Evolutionary conservation across 2,797 vertebrate species (phyloP).

Genomic region (Manis crassicaudata): DNA sequence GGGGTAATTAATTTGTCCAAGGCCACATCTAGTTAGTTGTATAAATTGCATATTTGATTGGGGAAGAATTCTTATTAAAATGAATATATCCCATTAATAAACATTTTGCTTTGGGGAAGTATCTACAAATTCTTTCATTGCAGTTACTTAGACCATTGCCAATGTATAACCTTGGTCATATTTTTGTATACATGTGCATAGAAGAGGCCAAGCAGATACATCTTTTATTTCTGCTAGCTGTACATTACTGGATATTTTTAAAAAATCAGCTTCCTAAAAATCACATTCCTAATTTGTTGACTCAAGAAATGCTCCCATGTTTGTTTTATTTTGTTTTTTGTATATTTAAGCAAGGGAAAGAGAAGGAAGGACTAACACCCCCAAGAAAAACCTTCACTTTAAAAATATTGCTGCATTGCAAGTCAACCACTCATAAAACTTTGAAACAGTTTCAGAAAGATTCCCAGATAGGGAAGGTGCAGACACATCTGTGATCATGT

Average conservation of each 20-base stretch:
- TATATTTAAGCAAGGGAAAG: background rate
- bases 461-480: background rate
- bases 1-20: background rate
- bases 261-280: background rate
- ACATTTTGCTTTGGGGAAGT: slow-evolving; percentile 18
- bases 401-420: background rate
- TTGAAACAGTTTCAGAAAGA: background rate
- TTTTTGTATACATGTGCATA: background rate
- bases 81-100: slow-evolving; percentile 32
- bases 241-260: background rate
- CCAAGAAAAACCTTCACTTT: background rate
- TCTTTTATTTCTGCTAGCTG: background rate
- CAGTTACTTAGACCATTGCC: background rate
- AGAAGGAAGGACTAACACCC: background rate
- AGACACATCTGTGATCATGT: accelerated
- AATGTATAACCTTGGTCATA: background rate
- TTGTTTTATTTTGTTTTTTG: background rate
- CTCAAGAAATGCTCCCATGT: background rate
- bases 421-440: background rate
- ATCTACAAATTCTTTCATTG: background rate
- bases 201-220: background rate
- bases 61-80: slow-evolving; percentile 43
- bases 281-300: background rate
- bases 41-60: background rate
- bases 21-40: background rate